Evolutionary conservation across 2,888 invertebrate genomes (phyloP).

Genomic region (Prostheceraeus crozeri): DNA sequence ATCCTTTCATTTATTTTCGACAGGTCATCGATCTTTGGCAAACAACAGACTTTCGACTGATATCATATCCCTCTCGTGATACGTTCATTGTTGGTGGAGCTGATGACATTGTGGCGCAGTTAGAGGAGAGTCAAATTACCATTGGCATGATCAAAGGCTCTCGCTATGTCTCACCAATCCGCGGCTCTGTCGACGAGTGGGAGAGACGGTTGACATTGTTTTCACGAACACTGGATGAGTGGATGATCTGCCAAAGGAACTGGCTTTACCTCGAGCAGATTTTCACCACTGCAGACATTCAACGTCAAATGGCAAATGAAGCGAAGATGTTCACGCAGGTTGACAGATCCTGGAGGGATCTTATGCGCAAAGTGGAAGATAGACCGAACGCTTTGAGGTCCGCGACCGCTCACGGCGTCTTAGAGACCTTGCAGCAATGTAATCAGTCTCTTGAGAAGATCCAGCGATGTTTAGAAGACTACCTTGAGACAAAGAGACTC

Average conservation of each 20-base stretch:
- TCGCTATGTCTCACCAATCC: slow-evolving; percentile 53
- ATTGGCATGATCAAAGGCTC: slow-evolving; percentile 55
- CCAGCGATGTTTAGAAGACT: slow-evolving; percentile 56
- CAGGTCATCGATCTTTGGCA: slow-evolving; percentile 51
- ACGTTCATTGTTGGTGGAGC: slow-evolving; percentile 54
- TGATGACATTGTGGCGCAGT: slow-evolving; percentile 54
- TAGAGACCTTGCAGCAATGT: slow-evolving; percentile 51
- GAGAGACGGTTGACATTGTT: slow-evolving; percentile 53
- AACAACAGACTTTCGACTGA: slow-evolving; percentile 52
- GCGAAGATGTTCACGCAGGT: slow-evolving; percentile 52
- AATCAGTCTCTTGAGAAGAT: slow-evolving; percentile 55
- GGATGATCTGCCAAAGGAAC: slow-evolving; percentile 56
- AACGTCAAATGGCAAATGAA: slow-evolving; percentile 54
- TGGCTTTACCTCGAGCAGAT: slow-evolving; percentile 57
- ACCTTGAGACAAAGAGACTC: slow-evolving; percentile 55
- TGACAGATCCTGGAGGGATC: slow-evolving; percentile 56
- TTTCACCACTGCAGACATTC: slow-evolving; percentile 56
- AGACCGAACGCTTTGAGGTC: slow-evolving; percentile 54
- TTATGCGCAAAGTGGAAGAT: slow-evolving; percentile 55
- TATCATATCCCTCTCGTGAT: slow-evolving; percentile 50
- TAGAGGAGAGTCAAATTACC: slow-evolving; percentile 57
- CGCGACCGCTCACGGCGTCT: slow-evolving; percentile 51
- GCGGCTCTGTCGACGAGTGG: slow-evolving; percentile 53
- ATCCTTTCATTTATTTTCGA: neutral
- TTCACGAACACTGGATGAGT: slow-evolving; percentile 54